Evolutionary conservation across 2,797 vertebrate species (phyloP).

Genomic region (Spinibarbus caldwelli): DNA sequence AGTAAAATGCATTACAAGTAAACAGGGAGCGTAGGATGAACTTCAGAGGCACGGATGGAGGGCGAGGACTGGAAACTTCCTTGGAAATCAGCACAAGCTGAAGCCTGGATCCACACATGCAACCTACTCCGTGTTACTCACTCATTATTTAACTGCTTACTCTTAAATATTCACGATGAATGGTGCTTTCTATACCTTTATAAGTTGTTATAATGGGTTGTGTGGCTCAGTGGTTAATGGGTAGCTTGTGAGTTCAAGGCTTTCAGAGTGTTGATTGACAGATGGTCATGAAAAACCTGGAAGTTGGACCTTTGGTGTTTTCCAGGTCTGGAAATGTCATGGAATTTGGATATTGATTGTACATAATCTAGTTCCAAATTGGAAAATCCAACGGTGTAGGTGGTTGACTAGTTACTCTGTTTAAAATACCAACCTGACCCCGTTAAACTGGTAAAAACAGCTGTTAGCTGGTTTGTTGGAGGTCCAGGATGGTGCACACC

Average conservation of each 20-base stretch:
- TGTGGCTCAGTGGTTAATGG: not conserved
- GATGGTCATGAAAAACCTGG: not conserved
- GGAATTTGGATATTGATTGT: too few relatives aligned
- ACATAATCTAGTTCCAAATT: not conserved
- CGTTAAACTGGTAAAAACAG: not conserved
- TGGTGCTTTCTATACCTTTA: not conserved
- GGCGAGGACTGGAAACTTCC: slow-evolving; percentile 20
- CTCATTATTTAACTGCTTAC: not conserved
- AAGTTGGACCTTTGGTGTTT: too few relatives aligned
- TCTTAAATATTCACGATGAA: not conserved
- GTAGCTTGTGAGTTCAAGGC: not conserved
- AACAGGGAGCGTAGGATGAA: not conserved
- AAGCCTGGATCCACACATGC: not conserved
- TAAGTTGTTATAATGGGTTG: not conserved
- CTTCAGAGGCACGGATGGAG: slow-evolving; percentile 9
- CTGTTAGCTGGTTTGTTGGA: not conserved
- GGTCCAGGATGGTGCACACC: not conserved
- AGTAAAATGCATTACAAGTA: not conserved
- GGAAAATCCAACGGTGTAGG: not conserved
- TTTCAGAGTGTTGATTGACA: not conserved
- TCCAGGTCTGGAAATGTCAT: too few relatives aligned
- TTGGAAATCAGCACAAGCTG: not conserved
- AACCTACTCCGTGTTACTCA: not conserved
- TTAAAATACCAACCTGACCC: not conserved
- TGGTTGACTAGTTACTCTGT: not conserved